Evolutionary conservation across 2,113 vertebrate species (phyloP).

Genomic region (Castor canadensis): DNA sequence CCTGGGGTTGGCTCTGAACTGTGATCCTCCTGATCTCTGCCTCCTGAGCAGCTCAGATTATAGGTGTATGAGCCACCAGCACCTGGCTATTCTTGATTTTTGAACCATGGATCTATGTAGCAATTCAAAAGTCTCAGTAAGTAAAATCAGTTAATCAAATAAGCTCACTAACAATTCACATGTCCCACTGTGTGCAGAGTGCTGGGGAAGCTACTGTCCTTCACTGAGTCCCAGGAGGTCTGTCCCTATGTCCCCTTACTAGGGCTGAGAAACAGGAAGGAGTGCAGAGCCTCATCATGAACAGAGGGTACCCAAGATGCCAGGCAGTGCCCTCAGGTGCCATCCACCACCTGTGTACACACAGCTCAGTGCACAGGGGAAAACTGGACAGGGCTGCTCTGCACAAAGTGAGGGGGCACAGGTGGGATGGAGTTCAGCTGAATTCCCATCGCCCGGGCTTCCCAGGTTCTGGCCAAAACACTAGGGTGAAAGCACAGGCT

Average conservation of each 20-base stretch:
- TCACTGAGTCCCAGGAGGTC: background rate
- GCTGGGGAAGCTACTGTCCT: background rate
- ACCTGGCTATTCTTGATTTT: background rate
- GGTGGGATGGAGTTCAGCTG: background rate
- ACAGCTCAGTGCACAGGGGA: background rate
- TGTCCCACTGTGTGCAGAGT: no score
- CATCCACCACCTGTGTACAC: background rate
- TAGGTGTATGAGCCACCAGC: no score
- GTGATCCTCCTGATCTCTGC: no score
- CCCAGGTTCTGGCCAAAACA: background rate
- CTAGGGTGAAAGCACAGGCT: background rate
- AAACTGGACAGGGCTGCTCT: background rate
- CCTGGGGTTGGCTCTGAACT: no score
- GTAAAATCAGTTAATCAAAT: background rate
- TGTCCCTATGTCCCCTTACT: background rate
- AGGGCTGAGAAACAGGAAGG: background rate
- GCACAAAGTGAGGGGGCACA: background rate
- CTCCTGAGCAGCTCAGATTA: no score
- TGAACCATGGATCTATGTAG: background rate
- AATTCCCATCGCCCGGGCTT: background rate
- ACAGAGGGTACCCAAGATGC: background rate
- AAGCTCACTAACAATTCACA: no score
- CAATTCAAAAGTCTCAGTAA: background rate
- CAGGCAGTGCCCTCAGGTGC: background rate
- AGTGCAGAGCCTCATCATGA: background rate